A percentile compares a stretch with the other conserved stretches of the same genome.
phyloP scores from a whole-genome alignment of 2,888 invertebrate species.

The Ectemnius lituratus region DNA sequence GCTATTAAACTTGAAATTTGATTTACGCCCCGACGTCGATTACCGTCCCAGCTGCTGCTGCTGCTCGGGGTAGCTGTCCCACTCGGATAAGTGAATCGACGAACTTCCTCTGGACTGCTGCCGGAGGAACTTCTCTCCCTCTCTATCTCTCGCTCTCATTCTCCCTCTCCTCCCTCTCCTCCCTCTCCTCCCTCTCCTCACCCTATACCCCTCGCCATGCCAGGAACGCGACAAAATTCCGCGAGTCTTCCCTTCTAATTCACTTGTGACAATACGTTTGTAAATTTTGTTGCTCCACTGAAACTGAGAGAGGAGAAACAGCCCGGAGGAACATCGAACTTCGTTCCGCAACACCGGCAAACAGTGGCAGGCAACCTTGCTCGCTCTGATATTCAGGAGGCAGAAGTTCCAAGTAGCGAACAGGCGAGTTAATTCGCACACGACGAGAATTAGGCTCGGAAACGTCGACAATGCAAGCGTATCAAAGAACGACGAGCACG shows the following conservation, averaged over 20 bases:
- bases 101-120: slow-evolving; percentile 49
- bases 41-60: slow-evolving; percentile 49
- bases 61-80: slow-evolving; percentile 18
- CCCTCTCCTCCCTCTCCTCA: slow-evolving; percentile 6
- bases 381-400: no score
- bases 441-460: no score
- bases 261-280: slow-evolving; percentile 23
- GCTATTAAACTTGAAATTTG: slow-evolving; percentile 64
- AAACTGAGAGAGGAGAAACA: not conserved
- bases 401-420: no score
- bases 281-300: slow-evolving; percentile 19
- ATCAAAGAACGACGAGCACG: no score
- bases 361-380: no score
- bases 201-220: slow-evolving; percentile 21
- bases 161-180: no score
- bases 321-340: not conserved
- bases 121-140: no score
- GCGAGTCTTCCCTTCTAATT: slow-evolving; percentile 22
- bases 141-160: no score
- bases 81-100: slow-evolving; percentile 57
- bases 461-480: no score
- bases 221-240: slow-evolving; percentile 30
- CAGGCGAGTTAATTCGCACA: no score
- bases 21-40: slow-evolving; percentile 59
- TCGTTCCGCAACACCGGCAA: no score